A percentile compares a stretch with the other conserved stretches of the same genome.
These are phyloP conservation scores for Siniperca obscura DNA, from an alignment of 2,797 vertebrate species.

Conservation along the genomic window DNA sequence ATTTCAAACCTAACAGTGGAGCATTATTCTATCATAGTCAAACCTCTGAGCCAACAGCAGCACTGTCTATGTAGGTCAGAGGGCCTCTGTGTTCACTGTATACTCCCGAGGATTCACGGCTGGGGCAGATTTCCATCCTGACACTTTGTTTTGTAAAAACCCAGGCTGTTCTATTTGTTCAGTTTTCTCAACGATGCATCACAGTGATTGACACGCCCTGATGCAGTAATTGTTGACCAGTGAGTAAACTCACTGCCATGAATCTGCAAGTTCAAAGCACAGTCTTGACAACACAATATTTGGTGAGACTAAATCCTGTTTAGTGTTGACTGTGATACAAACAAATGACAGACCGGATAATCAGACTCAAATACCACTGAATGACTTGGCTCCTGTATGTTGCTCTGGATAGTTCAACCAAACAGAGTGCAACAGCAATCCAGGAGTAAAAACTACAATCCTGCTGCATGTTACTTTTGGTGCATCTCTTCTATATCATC, in stretches of 20 bases:
- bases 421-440: not conserved
- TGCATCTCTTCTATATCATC: slow-evolving; percentile 9
- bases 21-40: slow-evolving; percentile 26
- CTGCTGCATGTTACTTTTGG: slow-evolving; percentile 5
- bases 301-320: not conserved
- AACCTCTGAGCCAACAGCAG: slow-evolving; percentile 47
- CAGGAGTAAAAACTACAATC: not conserved
- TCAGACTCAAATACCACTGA: not conserved
- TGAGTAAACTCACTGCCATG: slow-evolving; percentile 1
- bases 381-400: slow-evolving; percentile 14
- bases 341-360: slow-evolving; percentile 24
- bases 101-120: slow-evolving; percentile 61
- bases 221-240: not conserved
- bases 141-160: slow-evolving; percentile 52
- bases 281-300: slow-evolving; percentile 1
- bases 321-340: slow-evolving; percentile 22
- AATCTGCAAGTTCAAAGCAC: not conserved
- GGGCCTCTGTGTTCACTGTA: slow-evolving; percentile 43
- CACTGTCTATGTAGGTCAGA: slow-evolving; percentile 73
- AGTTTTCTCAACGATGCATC: slow-evolving; percentile 3
- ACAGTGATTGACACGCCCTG: slow-evolving; percentile 29
- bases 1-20: slow-evolving; percentile 15
- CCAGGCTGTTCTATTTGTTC: slow-evolving; percentile 22
- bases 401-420: slow-evolving; percentile 20
- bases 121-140: slow-evolving; percentile 64